Evolutionary conservation across 2,797 vertebrate species (phyloP).

Genomic region (Pteronotus mesoamericanus): DNA sequence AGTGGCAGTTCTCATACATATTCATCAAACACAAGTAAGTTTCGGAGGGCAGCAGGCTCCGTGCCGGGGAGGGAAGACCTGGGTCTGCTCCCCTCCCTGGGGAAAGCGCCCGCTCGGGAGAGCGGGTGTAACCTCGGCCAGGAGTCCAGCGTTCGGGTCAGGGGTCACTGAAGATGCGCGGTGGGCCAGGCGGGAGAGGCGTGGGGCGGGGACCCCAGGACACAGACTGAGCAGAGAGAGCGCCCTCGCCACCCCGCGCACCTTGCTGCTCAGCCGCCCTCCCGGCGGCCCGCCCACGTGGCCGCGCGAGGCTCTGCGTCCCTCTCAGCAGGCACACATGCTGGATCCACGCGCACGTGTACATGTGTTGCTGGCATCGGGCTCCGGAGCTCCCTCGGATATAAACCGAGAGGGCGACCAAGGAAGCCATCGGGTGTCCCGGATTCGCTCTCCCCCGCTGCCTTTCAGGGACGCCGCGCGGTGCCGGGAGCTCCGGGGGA

Average conservation of each 20-base stretch:
- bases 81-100: rapidly evolving
- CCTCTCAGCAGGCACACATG: rapidly evolving
- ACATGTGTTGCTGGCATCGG: too few relatives aligned
- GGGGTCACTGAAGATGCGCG: not conserved
- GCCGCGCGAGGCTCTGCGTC: rapidly evolving
- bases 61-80: not conserved
- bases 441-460: not conserved
- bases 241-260: rapidly evolving
- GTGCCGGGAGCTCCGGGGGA: not conserved
- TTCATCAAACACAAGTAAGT: constrained; percentile 68
- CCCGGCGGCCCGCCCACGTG: not conserved
- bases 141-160: rapidly evolving
- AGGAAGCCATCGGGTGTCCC: not conserved
- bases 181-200: rapidly evolving
- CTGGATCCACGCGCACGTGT: not conserved
- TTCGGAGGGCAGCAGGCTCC: constrained; percentile 20
- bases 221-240: rapidly evolving
- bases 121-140: rapidly evolving
- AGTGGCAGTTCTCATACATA: constrained; percentile 74
- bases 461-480: too few relatives aligned
- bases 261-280: not conserved
- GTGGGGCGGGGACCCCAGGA: not conserved
- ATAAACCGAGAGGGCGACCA: not conserved
- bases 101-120: rapidly evolving
- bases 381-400: not conserved